Evolutionary conservation across 2,888 invertebrate genomes (phyloP), one percentile per base, ranked within the genome.

Genomic region (Anarsia innoxiella): DNA sequence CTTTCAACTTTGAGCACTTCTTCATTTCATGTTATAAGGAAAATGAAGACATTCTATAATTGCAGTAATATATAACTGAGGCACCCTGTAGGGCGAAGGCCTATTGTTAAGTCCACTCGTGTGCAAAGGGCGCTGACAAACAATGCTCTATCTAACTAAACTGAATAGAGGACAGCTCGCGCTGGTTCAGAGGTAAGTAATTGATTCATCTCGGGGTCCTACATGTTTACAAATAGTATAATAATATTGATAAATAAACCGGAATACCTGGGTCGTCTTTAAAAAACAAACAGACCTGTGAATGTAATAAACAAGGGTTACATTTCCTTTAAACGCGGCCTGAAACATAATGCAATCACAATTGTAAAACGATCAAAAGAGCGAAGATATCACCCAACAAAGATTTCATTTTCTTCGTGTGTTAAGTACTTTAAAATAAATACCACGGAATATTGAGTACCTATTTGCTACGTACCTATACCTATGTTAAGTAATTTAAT

Each of bases 21-120:
- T 51, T 51, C 47, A 49, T 51, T 42, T 53, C 45, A 59, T 56
- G 56, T 53, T 48, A 8, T 40, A 39, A 40, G 42, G 52, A 51
- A 62, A 71, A 64, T 73, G 66, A 64, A 48, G 50, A n/a, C n/a
- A n/a, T n/a, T n/a, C n/a, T n/a, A n/a, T 64, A 67, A 64, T 61
- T 46, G 41, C 23, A 40, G 39, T 31, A 36, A 23, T 35, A 30
- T 32, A 39, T 36, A 27, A n/a, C n/a, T n/a, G n/a, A n/a, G n/a
- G n/a, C n/a, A n/a, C n/a, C n/a, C n/a, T n/a, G n/a, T n/a, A n/a
- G n/a, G n/a, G n/a, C n/a, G n/a, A n/a, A 15, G 14, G 14, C 32
- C 45, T 39, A 52, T 56, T 59, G 51, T 59, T 1, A 28, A 36
- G 12, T 37, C 29, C 37, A 36, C 36, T 39, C 45, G 44, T 40